Evolutionary conservation across 2,113 vertebrate genomes (phyloP).

Genomic region (human): DNA sequence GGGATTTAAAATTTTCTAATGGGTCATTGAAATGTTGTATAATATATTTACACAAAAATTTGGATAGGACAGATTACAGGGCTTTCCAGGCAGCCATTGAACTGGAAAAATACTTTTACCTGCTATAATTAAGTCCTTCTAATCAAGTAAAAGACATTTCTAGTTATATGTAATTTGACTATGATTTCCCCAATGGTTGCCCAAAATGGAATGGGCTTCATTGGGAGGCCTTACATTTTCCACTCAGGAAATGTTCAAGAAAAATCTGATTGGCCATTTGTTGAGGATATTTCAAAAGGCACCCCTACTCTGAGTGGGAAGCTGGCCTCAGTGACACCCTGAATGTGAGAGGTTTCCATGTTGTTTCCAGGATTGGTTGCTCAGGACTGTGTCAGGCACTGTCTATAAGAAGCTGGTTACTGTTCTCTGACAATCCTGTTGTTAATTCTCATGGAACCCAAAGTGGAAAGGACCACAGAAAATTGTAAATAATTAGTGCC

Average conservation of each 20-base stretch:
- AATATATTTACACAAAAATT: neutral
- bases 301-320: neutral
- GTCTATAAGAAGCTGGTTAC: neutral
- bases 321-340: neutral
- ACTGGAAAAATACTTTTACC: neutral
- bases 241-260: neutral
- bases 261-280: neutral
- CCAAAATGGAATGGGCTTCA: neutral
- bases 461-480: neutral
- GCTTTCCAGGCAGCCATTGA: neutral
- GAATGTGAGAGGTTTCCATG: neutral
- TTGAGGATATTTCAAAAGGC: neutral
- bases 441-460: neutral
- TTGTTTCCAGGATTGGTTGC: neutral
- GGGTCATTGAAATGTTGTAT: neutral
- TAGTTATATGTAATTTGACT: constrained; percentile 12
- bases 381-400: no score
- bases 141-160: neutral
- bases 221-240: neutral
- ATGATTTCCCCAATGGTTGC: neutral
- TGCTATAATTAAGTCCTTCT: neutral
- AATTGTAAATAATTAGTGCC: neutral
- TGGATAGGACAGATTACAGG: neutral
- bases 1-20: neutral
- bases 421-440: neutral